Percentiles rank a stretch among this genome's conserved stretches.
Conservation (phyloP, 2,113 vertebrate species). For the Tachysurus vachellii region DNA sequence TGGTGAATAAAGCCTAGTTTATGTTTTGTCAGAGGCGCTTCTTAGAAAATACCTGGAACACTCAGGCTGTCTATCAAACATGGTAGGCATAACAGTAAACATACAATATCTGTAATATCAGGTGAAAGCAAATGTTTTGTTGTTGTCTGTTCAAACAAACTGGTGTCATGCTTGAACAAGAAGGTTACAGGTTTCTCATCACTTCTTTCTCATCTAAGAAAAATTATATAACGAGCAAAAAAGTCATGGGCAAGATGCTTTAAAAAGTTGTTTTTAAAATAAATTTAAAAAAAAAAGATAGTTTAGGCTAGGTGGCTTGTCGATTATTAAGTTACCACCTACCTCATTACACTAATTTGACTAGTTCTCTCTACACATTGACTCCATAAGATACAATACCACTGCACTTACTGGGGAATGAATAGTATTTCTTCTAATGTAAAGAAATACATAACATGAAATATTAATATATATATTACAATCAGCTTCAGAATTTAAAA, state of each 20-base stretch:
- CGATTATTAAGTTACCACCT: background rate
- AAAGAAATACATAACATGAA: background rate
- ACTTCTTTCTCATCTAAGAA: background rate
- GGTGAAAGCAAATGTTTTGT: background rate
- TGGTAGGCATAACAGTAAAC: background rate
- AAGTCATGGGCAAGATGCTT: background rate
- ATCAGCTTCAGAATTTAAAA: conserved; percentile 14
- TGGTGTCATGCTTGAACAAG: background rate
- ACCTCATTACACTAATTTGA: background rate
- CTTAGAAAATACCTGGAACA: background rate
- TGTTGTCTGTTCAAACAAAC: background rate
- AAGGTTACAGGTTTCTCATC: background rate
- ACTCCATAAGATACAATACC: background rate
- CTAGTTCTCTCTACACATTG: background rate
- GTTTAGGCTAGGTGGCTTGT: background rate
- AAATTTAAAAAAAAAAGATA: background rate
- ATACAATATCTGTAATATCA: background rate
- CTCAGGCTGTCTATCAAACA: conserved; percentile 1
- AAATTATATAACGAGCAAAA: background rate
- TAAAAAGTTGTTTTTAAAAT: background rate
- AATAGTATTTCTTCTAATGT: background rate
- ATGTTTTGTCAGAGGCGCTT: background rate
- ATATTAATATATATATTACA: background rate
- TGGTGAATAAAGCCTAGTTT: background rate
- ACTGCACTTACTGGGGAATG: background rate